Conservation (phyloP, 23 tunicate genomes). For the Halocynthia roretzi region DNA sequence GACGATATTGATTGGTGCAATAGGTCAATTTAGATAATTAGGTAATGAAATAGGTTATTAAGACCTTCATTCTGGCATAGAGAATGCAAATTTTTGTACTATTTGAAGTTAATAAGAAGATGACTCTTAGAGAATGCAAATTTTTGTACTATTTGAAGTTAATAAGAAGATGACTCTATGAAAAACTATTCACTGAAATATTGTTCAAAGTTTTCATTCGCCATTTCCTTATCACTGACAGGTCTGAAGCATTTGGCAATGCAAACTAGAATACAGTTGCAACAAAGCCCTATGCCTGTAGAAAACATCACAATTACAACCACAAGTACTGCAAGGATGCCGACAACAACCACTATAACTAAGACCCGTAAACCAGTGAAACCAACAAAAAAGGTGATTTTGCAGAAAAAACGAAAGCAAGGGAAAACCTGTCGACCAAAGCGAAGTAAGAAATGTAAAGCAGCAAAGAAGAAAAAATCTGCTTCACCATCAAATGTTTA, state of each 20-base stretch:
- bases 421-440: conserved; percentile 6
- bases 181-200: neutral
- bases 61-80: too few species aligned
- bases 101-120: too few species aligned
- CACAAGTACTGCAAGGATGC: too few species aligned
- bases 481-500: too few species aligned
- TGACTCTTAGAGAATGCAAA: too few species aligned
- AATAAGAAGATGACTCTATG: neutral
- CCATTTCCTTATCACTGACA: neutral
- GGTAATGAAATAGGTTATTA: too few species aligned
- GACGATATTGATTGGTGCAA: neutral
- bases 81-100: neutral
- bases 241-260: conserved; percentile 12
- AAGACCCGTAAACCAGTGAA: too few species aligned
- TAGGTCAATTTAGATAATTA: too few species aligned
- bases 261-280: neutral
- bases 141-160: too few species aligned
- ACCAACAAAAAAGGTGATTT: neutral
- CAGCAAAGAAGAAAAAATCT: neutral
- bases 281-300: neutral
- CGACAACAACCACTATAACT: too few species aligned
- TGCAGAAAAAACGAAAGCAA: neutral
- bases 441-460: conserved; percentile 17
- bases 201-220: neutral
- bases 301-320: too few species aligned